These are phyloP conservation scores for Alosa alosa DNA, from an alignment of 2,113 vertebrate genomes.

Conservation along the genomic window DNA sequence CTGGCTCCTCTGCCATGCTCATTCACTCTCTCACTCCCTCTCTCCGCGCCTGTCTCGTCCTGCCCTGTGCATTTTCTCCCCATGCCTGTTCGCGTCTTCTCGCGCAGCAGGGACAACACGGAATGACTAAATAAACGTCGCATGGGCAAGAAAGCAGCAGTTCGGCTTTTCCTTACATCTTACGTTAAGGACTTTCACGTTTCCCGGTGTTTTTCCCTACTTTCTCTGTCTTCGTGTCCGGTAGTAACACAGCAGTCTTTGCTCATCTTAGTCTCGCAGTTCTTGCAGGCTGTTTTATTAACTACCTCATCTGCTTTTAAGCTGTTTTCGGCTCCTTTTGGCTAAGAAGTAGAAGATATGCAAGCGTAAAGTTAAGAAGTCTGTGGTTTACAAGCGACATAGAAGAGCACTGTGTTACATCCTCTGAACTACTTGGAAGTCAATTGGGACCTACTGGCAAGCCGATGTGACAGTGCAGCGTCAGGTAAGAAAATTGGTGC, in stretches of 20 bases:
- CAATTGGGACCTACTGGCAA: constrained; percentile 21
- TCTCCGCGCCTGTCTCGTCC: constrained; percentile 34
- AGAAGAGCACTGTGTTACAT: background rate
- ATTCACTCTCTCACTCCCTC: constrained; percentile 38
- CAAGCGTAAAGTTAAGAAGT: background rate
- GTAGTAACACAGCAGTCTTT: background rate
- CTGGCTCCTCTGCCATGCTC: constrained; percentile 39
- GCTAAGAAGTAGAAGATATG: background rate
- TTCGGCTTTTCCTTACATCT: background rate
- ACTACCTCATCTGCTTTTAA: background rate
- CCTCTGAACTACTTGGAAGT: constrained; percentile 30
- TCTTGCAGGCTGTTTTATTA: background rate
- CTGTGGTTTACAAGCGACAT: background rate
- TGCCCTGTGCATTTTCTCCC: constrained; percentile 17
- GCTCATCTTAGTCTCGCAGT: background rate
- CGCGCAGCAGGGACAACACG: background rate
- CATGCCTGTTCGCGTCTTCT: background rate
- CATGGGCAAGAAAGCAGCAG: background rate
- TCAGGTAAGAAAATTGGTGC: constrained; percentile 37
- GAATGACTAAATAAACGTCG: background rate
- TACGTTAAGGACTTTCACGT: background rate
- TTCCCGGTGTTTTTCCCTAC: background rate
- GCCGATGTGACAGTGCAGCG: constrained; percentile 45
- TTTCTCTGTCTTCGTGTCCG: background rate
- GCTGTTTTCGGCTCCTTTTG: background rate